phyloP scores from a whole-genome alignment of 2,797 vertebrate species.

The Spizella passerina region DNA sequence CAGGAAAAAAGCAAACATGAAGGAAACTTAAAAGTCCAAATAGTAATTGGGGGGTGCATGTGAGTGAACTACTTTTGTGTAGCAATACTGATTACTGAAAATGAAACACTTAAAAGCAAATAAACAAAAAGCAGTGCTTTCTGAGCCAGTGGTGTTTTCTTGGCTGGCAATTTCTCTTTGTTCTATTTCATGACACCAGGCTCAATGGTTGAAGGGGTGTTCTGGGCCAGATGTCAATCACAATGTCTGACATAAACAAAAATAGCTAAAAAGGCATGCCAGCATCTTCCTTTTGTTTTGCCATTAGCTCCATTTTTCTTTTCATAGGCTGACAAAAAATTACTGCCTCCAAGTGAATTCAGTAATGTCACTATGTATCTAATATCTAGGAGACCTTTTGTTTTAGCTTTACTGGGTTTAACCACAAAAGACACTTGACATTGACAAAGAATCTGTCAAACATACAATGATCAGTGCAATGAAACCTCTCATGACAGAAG shows the following conservation, averaged over 20 bases:
- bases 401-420: constrained; percentile 75
- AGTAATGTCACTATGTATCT: constrained; percentile 72
- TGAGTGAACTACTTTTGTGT: not conserved
- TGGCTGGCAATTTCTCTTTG: constrained; percentile 72
- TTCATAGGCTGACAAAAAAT: constrained; percentile 68
- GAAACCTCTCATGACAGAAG: constrained; percentile 74
- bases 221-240: constrained; percentile 69
- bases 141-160: constrained; percentile 55
- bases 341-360: constrained; percentile 74
- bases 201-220: constrained; percentile 55
- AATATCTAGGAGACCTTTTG: constrained; percentile 72
- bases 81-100: constrained; percentile 55
- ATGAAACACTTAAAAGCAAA: constrained; percentile 60
- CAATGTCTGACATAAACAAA: constrained; percentile 65
- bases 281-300: constrained; percentile 70
- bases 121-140: constrained; percentile 50
- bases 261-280: constrained; percentile 64
- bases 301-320: constrained; percentile 72
- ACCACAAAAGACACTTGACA: constrained; percentile 77
- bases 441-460: constrained; percentile 79
- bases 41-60: not conserved
- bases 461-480: constrained; percentile 63
- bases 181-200: constrained; percentile 62
- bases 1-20: constrained; percentile 2
- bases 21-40: constrained; percentile 24